Percentiles rank a stretch among this genome's conserved stretches.
Conservation (phyloP, 2,797 vertebrate species). For the Picus viridis region DNA sequence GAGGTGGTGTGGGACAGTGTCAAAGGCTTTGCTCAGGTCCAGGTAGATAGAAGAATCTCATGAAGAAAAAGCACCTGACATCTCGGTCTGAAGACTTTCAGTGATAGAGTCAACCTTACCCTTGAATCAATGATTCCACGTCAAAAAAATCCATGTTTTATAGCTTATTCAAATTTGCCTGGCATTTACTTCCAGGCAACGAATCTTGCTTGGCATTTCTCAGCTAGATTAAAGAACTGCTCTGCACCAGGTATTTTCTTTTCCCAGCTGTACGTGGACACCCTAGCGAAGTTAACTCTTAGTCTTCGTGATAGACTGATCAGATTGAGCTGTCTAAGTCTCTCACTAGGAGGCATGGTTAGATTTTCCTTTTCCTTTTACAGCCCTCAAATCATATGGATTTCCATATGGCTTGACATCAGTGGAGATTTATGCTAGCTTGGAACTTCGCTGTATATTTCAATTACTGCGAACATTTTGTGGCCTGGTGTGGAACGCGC, state of each 20-base stretch:
- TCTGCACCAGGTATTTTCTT: slow-evolving; percentile 36
- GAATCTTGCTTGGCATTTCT: slow-evolving; percentile 27
- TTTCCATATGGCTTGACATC: slow-evolving; percentile 66
- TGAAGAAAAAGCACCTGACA: background rate
- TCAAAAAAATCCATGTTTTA: background rate
- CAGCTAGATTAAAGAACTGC: slow-evolving; percentile 5
- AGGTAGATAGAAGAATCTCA: background rate
- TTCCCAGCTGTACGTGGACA: background rate
- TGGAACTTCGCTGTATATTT: slow-evolving; percentile 68
- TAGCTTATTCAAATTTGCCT: background rate
- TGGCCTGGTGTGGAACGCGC: slow-evolving; percentile 49
- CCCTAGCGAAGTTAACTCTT: slow-evolving; percentile 19
- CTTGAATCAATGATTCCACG: background rate
- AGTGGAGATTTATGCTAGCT: slow-evolving; percentile 61
- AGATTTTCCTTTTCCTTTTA: background rate
- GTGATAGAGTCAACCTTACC: background rate
- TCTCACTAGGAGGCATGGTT: background rate
- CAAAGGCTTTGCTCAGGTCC: too few species aligned
- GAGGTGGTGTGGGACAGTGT: too few species aligned
- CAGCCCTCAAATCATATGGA: slow-evolving; percentile 35
- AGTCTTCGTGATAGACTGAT: slow-evolving; percentile 48
- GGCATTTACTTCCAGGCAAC: slow-evolving; percentile 11
- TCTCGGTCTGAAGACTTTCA: background rate
- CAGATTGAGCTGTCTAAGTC: slow-evolving; percentile 19
- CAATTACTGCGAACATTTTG: slow-evolving; percentile 62